A percentile compares a stretch with the other conserved stretches of the same genome.
Evolutionary conservation across 2,113 vertebrate genomes (phyloP).

Genomic region (Capreolus pygargus): DNA sequence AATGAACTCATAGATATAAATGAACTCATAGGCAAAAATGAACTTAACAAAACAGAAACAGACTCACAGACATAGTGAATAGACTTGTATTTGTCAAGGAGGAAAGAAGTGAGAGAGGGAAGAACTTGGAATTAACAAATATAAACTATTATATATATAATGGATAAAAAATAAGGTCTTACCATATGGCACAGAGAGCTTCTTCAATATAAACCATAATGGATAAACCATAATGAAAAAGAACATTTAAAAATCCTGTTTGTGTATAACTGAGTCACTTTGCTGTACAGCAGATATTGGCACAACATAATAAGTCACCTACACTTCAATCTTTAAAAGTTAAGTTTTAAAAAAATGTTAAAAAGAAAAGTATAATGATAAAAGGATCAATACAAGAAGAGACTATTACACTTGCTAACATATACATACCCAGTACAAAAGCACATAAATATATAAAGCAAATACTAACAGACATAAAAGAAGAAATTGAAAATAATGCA

Average conservation of each 20-base stretch:
- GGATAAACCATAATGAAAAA: not conserved
- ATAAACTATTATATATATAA: not conserved
- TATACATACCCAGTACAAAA: not conserved
- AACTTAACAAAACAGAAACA: not conserved
- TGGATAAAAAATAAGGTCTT: not conserved
- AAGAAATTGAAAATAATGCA: not conserved
- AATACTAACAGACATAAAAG: not conserved
- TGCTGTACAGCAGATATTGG: not conserved
- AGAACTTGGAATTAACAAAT: not conserved
- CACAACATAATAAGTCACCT: not conserved
- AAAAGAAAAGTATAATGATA: not conserved
- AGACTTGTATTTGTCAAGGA: not conserved
- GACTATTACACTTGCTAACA: not conserved
- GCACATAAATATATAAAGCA: not conserved
- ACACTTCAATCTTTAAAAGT: not conserved
- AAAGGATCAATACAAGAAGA: not conserved
- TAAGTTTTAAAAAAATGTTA: not conserved
- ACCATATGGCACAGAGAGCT: not conserved
- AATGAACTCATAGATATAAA: not conserved
- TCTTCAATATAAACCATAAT: not conserved
- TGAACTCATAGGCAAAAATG: not conserved
- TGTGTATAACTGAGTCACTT: not conserved
- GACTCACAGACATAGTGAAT: not conserved
- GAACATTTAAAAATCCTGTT: not conserved
- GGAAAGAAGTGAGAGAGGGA: not conserved